Base-by-base conservation (phyloP, 2,888 invertebrate species). In the Gerris lacustris region DNA sequence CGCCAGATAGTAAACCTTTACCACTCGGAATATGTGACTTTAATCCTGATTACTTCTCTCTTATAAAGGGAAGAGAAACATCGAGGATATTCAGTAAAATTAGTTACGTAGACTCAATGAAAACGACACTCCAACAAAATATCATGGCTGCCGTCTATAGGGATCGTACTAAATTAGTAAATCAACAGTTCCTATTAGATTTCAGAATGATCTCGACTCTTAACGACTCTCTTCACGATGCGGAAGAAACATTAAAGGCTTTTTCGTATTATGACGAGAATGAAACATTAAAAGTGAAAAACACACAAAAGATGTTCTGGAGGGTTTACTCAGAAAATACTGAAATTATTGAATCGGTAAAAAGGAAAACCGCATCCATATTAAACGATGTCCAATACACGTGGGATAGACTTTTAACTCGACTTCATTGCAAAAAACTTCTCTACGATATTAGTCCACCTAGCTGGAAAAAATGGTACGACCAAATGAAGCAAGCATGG, bases 11-110 rank as follows among this genome's bases (percentile, higher is more conserved):
- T 5, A 64, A n/a, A 18, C 17, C 17, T 18, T 17, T 64, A n/a
- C 64, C 64, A n/a, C 7, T n/a, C 7, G 64, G 64, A 18, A 64
- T 64, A n/a, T 18, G 64, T n/a, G 64, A 64, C 17, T 64, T 64
- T 31, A 64, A 64, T 64, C 18, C 17, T n/a, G 64, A 64, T 64
- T 64, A n/a, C 18, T 64, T 64, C 17, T n/a, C 18, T 9, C 18
- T 64, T n/a, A 18, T 64, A 2, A n/a, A 31, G 17, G 64, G 64
- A 64, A 64, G 64, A 31, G 18, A n/a, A 64, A 64, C 64, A 9
- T 18, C 64, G 11, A n/a, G 7, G 2, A 31, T n/a, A 9, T 64
- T 64, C 31, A 31, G 17, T 18, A 64, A 31, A 17, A 31, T 7
- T 11, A 4, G 17, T n/a, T 64, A 64, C 17, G 7, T 64, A 17